Percentiles rank a stretch among this genome's conserved stretches.
Conservation (phyloP, 2,797 vertebrate species). For the Poliocrania exsul region DNA sequence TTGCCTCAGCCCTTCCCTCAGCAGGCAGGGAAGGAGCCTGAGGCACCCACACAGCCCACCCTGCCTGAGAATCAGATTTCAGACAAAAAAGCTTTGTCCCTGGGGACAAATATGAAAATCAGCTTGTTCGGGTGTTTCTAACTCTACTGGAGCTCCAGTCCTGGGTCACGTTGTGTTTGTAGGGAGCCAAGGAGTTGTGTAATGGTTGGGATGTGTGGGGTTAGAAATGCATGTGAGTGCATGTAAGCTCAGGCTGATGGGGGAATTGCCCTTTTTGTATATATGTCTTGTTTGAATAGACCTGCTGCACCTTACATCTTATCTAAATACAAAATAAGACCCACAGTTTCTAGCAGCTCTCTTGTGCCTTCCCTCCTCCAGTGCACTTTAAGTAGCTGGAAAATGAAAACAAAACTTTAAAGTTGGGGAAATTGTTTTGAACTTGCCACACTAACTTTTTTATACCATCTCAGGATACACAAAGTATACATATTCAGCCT, state of each 20-base stretch:
- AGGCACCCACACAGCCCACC: background rate
- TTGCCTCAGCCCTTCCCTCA: background rate
- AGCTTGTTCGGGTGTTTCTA: background rate
- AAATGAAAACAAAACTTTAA: background rate
- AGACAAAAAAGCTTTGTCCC: slow-evolving; percentile 30
- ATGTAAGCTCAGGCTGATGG: background rate
- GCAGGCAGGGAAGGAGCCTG: background rate
- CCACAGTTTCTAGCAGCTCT: background rate
- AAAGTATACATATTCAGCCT: background rate
- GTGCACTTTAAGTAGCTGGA: background rate
- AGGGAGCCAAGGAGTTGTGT: background rate
- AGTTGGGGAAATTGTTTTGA: background rate
- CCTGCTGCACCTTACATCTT: background rate
- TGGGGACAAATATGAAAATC: slow-evolving; percentile 49
- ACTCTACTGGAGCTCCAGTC: background rate
- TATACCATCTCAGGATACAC: background rate
- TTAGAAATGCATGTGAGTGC: background rate
- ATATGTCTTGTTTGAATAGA: background rate
- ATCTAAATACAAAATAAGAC: background rate
- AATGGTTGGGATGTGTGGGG: background rate
- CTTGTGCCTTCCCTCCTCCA: background rate
- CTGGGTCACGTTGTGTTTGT: background rate
- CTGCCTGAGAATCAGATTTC: slow-evolving; percentile 41
- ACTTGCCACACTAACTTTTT: fast-evolving
- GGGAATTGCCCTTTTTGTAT: background rate